Conservation (phyloP, 2,797 vertebrate species). For the Dryobates pubescens region DNA sequence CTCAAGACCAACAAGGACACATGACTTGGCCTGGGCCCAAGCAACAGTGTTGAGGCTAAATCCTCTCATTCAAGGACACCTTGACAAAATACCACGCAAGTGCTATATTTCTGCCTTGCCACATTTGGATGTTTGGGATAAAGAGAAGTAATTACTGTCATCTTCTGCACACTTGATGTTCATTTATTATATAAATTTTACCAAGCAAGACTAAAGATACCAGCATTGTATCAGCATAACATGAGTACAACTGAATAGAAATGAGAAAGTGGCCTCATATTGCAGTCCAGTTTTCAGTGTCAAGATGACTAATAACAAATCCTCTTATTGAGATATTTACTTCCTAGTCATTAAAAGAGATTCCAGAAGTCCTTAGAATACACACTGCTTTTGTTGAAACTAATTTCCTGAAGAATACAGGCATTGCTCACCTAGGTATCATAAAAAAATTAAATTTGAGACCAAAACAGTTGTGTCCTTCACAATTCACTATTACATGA, state of each 20-base stretch:
- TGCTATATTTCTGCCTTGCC: background rate
- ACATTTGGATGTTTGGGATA: background rate
- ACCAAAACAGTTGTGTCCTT: background rate
- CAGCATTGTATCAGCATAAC: background rate
- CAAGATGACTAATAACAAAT: background rate
- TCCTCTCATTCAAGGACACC: constrained; percentile 67
- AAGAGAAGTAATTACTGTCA: background rate
- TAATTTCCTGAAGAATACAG: background rate
- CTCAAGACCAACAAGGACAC: constrained; percentile 52
- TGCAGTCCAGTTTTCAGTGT: constrained; percentile 17
- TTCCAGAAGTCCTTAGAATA: background rate
- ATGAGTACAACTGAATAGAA: background rate
- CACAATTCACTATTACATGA: background rate
- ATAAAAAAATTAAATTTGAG: background rate
- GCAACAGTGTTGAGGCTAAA: constrained; percentile 22
- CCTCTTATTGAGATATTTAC: background rate
- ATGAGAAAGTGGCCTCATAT: background rate
- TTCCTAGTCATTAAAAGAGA: background rate
- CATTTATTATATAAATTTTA: constrained; percentile 8
- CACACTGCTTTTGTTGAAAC: background rate
- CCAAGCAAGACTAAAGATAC: background rate
- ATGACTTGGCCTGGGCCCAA: constrained; percentile 48
- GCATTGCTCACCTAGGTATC: background rate
- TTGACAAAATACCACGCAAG: constrained; percentile 13
- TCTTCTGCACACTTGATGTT: background rate